phyloP scores from a whole-genome alignment of 2,113 vertebrate genomes.

The Columbina picui region DNA sequence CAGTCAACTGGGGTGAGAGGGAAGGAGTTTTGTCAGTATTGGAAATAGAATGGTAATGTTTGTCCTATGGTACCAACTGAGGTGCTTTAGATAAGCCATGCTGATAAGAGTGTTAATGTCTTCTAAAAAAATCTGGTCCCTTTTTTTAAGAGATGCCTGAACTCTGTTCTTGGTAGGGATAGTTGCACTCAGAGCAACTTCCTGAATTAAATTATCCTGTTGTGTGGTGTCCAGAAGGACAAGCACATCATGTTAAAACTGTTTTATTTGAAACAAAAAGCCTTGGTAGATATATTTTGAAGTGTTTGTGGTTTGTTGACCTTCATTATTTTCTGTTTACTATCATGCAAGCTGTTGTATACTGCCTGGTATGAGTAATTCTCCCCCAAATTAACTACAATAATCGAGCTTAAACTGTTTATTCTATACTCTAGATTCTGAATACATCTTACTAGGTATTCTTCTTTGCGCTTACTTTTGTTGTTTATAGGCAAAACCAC shows the following conservation, averaged over 20 bases:
- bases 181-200: neutral
- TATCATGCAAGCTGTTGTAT: neutral
- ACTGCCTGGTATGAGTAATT: neutral
- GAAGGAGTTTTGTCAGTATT: neutral
- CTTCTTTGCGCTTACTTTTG: neutral
- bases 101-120: neutral
- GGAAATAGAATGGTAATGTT: neutral
- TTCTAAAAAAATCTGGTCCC: neutral
- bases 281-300: neutral
- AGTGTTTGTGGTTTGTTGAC: neutral
- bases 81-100: neutral
- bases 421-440: neutral
- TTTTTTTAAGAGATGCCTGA: neutral
- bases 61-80: neutral
- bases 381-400: neutral
- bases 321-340: neutral
- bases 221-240: neutral
- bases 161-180: neutral
- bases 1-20: neutral
- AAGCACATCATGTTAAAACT: neutral
- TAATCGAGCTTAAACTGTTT: neutral
- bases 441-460: neutral
- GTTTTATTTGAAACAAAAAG: neutral
- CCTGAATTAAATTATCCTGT: neutral
- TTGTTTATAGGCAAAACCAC: neutral